Percentiles rank a stretch among this genome's conserved stretches.
These are phyloP conservation scores for Morelia viridis DNA, from an alignment of 2,797 vertebrate species.

Conservation along the genomic window DNA sequence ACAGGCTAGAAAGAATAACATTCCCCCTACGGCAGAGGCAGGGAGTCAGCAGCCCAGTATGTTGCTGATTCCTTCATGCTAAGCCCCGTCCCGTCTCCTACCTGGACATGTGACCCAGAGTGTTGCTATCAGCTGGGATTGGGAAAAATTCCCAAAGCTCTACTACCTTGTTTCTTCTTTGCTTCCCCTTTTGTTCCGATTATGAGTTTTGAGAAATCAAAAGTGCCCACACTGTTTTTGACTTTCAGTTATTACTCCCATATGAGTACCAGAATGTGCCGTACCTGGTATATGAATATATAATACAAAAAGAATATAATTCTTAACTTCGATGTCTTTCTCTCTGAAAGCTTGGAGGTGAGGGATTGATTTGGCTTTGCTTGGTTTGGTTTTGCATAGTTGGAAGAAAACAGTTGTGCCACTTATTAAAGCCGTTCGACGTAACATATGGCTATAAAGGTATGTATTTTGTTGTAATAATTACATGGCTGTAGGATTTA, in stretches of 20 bases:
- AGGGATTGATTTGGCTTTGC: too few relatives aligned
- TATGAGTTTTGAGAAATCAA: neutral
- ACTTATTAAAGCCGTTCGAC: neutral
- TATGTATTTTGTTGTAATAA: neutral
- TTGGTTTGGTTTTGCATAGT: too few relatives aligned
- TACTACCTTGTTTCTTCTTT: neutral
- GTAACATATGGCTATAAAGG: neutral
- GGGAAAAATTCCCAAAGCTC: neutral
- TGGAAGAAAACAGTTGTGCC: too few relatives aligned
- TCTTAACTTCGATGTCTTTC: neutral
- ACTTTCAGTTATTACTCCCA: neutral
- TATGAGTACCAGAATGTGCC: neutral
- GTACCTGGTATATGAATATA: neutral
- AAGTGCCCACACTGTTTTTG: neutral
- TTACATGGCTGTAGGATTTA: neutral
- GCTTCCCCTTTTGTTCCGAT: neutral
- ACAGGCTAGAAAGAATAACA: neutral
- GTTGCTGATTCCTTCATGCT: neutral
- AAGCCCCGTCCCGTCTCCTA: neutral
- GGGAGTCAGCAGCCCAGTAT: neutral
- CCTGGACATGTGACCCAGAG: neutral
- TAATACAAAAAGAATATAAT: neutral
- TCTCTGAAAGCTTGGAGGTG: neutral
- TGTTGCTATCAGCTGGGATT: neutral
- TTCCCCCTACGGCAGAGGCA: neutral